Base-by-base conservation (phyloP, 2,797 vertebrate species). In the Anguilla pacifica region DNA sequence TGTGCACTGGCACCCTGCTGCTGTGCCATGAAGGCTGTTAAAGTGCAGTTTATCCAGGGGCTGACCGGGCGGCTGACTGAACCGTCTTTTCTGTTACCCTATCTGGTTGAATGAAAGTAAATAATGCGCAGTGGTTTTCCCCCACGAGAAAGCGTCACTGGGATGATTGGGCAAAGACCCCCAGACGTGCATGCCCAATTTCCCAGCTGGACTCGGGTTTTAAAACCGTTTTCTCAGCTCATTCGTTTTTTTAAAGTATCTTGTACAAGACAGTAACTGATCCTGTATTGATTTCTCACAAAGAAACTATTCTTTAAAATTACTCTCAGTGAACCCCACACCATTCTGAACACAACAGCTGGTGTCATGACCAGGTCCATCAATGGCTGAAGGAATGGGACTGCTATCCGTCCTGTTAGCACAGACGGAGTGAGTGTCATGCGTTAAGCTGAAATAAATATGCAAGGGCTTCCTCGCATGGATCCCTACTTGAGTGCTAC, bases 371-470 rank as follows among this genome's bases (percentile, higher is more conserved):
- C 61, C 70, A 72, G 49, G 15, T 49, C 39, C 17, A 10, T 83
- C n/a, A 53, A 83, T 22, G 51, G 81, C 4, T 49, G 9, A 83
- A 53, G 43, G 39, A 19, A 82, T n/a, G 22, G 39, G 79, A 51
- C 19, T n/a, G 25, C 35, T 51, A 82, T n/a, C 51, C 17, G 31
- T 77, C 9, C 31, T 35, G 72, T 82, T 22, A 25, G 25, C 2
- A 79, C 31, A 79, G 15, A 43, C 11, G 77, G 39, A 11, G n/a
- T n/a, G 17, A 28, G 51, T 43, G 81, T 53, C 81, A 83, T 10
- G n/a, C 15, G 6, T 83, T 28, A 28, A 35, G 53, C 28, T 83
- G 82, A 83, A 83, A 83, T 53, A 55, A 49, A 74, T 74, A 84
- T 84, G 77, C 22, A 28, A n/a, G 1, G 25, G 61, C 31, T 84